These are phyloP conservation scores for Gasterosteus nipponicus DNA, from an alignment of 2,113 vertebrate species.

Conservation along the genomic window DNA sequence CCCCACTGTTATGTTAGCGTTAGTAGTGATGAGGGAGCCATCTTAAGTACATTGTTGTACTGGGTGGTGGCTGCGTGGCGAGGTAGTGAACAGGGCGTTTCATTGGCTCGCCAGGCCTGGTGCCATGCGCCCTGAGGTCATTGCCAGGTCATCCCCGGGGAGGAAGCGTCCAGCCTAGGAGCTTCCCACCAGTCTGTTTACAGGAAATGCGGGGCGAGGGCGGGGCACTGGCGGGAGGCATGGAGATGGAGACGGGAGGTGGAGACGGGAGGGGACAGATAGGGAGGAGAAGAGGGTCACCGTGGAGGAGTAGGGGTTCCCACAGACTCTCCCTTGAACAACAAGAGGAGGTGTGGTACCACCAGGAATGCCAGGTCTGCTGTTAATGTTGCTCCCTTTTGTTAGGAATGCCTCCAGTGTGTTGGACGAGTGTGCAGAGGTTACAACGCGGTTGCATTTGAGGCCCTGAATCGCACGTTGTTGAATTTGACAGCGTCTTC, in stretches of 20 bases:
- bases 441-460: background rate
- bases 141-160: constrained; percentile 88
- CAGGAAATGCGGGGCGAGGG: constrained; percentile 92
- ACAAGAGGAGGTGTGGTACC: constrained; percentile 76
- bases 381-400: constrained; percentile 56
- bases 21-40: constrained; percentile 73
- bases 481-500: constrained; percentile 3
- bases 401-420: constrained; percentile 19
- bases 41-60: constrained; percentile 74
- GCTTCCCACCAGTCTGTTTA: constrained; percentile 87
- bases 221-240: constrained; percentile 55
- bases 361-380: constrained; percentile 69
- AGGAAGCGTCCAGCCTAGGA: constrained; percentile 85
- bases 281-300: constrained; percentile 64
- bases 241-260: constrained; percentile 52
- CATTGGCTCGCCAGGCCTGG: constrained; percentile 67
- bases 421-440: constrained; percentile 11
- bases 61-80: constrained; percentile 67
- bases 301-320: constrained; percentile 58
- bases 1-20: constrained; percentile 62
- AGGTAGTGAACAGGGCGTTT: constrained; percentile 81
- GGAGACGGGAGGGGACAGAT: constrained; percentile 66
- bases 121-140: constrained; percentile 82
- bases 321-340: constrained; percentile 72
- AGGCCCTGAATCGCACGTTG: background rate